A percentile compares a stretch with the other conserved stretches of the same genome.
Conservation (phyloP, 53 echinoderm and acorn worm genomes). For the Holothuria leucospilota region DNA sequence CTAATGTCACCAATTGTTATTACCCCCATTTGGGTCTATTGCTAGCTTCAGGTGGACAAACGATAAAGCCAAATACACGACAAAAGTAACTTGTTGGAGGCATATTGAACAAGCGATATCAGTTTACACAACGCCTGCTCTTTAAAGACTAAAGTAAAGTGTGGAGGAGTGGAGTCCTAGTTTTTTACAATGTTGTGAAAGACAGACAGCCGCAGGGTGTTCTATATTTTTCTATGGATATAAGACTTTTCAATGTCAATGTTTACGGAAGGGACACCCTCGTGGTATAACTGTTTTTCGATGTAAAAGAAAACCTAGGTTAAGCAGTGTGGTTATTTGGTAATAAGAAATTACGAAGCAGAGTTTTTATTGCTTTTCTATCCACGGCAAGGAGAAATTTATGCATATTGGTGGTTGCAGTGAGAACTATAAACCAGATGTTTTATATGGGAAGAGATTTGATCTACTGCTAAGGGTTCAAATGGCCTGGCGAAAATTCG, state of each 20-base stretch:
- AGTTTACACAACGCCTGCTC: slow-evolving; percentile 26
- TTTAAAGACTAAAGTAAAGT: neutral
- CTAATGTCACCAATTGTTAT: slow-evolving; percentile 24
- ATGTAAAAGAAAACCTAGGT: too few species aligned
- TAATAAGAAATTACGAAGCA: too few species aligned
- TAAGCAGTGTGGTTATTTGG: too few species aligned
- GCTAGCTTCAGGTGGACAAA: neutral
- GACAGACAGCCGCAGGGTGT: slow-evolving; percentile 11
- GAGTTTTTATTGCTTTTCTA: too few species aligned
- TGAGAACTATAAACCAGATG: too few species aligned
- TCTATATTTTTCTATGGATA: slow-evolving; percentile 30
- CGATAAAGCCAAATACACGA: slow-evolving; percentile 9
- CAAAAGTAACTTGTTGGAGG: slow-evolving; percentile 25
- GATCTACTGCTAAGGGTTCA: too few species aligned
- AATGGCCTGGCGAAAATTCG: too few species aligned
- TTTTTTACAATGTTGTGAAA: slow-evolving; percentile 8
- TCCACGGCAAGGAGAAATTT: too few species aligned
- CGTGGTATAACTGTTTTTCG: too few species aligned
- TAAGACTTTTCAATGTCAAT: slow-evolving; percentile 42
- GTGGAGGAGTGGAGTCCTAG: slow-evolving; percentile 27
- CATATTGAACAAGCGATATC: slow-evolving; percentile 34
- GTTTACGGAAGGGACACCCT: slow-evolving; percentile 25
- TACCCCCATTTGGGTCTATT: slow-evolving; percentile 3
- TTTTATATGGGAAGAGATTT: too few species aligned
- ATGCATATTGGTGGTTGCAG: too few species aligned